Base-by-base conservation (phyloP, 2,113 vertebrate species). In the Rutilus rutilus region DNA sequence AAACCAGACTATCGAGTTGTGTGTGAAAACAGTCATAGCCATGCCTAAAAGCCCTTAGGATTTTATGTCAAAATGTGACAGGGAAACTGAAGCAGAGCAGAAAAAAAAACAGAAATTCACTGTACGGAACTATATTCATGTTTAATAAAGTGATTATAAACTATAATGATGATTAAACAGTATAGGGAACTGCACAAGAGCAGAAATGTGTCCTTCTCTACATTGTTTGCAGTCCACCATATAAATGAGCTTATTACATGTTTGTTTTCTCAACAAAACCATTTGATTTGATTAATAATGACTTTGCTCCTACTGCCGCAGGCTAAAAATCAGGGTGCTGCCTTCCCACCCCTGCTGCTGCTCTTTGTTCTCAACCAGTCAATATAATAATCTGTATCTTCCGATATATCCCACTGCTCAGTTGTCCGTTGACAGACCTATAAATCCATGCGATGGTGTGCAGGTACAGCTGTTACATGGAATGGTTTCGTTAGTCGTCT, bases 1-100 rank as follows among this genome's bases (percentile, higher is more conserved):
- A 87, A 93, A 92, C 90, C 90, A 87, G 91, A 88, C 87, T 9
- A 57, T 92, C 91, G 60, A 67, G 89, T 92, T 91, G 33, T 45
- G 17, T 27, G 19, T 62, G 21, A 1, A 42, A 23, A 59, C 54
- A 67, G 74, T 86, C 87, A 74, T 83, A 64, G 39, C 64, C 50
- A 57, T 78, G 69, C 50, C 33, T 54, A 75, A 30, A 86, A 5
- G 77, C 36, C 36, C 14, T 82, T 5, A 27, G 54, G 76, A 42
- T 47, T 80, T 54, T 75, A 69, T n/a, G 76, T 36, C 39, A 65
- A 21, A 77, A 11, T 78, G 59, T 54, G 79, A 57, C 36, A 33
- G 33, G 21, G n/a, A 82, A 78, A 65, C 71, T 50, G 30, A 27
- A 60, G 25, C 45, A 67, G 14, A 67, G 6, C 71, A 60, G 81